Evolutionary conservation across 2,113 vertebrate species (phyloP).

Genomic region (Pseudolaguvia tuberculata): DNA sequence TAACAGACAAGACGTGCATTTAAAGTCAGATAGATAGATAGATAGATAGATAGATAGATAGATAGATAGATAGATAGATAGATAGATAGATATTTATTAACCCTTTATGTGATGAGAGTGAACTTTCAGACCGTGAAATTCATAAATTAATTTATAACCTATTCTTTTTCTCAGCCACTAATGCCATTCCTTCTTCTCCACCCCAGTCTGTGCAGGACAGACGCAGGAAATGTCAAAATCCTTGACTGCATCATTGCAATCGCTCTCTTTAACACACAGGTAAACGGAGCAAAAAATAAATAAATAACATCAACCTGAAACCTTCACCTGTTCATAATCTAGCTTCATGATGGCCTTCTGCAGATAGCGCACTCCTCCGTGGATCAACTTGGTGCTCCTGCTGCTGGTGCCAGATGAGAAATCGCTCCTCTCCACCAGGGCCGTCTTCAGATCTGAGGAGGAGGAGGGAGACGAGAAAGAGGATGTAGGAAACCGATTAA

Average conservation of each 20-base stretch:
- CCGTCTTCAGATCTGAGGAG: constrained; percentile 87
- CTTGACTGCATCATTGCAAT: not conserved
- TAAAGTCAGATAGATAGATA: no score
- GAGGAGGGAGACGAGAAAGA: constrained; percentile 6
- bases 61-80: no score
- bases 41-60: no score
- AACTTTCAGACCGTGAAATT: no score
- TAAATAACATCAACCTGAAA: not conserved
- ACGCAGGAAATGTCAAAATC: constrained; percentile 39
- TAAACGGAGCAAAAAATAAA: not conserved
- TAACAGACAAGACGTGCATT: constrained; percentile 12
- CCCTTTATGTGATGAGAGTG: no score
- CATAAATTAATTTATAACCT: not conserved
- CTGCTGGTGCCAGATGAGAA: constrained; percentile 98
- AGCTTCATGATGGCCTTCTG: constrained; percentile 96
- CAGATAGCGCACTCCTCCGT: constrained; percentile 93
- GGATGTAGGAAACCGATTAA: constrained; percentile 63
- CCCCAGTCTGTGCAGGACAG: not conserved
- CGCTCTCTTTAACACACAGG: constrained; percentile 25
- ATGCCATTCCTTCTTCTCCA: not conserved
- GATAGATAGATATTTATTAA: no score
- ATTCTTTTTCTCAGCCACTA: not conserved
- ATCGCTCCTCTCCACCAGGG: constrained; percentile 90
- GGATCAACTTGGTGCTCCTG: constrained; percentile 96
- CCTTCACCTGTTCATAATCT: constrained; percentile 89